Evolutionary conservation across 1,140 invertebrate species (phyloP).

Genomic region (Sinonovacula constricta): DNA sequence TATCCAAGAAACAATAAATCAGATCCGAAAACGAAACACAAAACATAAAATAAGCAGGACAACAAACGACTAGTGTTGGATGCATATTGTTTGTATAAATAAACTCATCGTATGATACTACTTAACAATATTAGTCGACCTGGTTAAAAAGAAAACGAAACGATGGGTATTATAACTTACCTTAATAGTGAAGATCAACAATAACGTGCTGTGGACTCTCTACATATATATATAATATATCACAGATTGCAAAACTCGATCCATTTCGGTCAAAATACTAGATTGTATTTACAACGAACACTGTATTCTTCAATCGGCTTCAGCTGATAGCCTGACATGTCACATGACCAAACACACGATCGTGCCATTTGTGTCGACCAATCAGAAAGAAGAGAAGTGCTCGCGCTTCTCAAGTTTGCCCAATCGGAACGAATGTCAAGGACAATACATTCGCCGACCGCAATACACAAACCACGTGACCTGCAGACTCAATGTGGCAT

Average conservation of each 20-base stretch:
- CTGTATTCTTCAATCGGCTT: not conserved
- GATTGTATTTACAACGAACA: not conserved
- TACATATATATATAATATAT: not conserved
- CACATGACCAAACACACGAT: slow-evolving; percentile 55
- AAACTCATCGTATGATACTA: too few relatives aligned
- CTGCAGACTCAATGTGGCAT: not conserved
- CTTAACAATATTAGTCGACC: too few relatives aligned
- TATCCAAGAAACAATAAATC: too few relatives aligned
- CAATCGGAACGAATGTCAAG: slow-evolving; percentile 33
- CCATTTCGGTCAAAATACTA: not conserved
- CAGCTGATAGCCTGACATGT: slow-evolving; percentile 51
- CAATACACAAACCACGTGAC: not conserved
- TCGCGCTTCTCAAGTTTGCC: slow-evolving; percentile 6
- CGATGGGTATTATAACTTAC: too few relatives aligned
- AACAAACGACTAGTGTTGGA: too few relatives aligned
- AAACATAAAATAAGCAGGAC: too few relatives aligned
- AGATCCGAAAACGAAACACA: too few relatives aligned
- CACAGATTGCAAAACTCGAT: not conserved
- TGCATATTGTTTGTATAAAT: too few relatives aligned
- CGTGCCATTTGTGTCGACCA: slow-evolving; percentile 36
- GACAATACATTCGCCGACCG: not conserved
- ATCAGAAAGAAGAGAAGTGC: slow-evolving; percentile 32
- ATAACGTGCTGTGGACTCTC: not conserved
- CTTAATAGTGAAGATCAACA: not conserved
- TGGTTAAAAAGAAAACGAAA: not conserved